A percentile compares a stretch with the other conserved stretches of the same genome.
phyloP scores from a whole-genome alignment of 2,888 invertebrate species.

The Gari tellinella region DNA sequence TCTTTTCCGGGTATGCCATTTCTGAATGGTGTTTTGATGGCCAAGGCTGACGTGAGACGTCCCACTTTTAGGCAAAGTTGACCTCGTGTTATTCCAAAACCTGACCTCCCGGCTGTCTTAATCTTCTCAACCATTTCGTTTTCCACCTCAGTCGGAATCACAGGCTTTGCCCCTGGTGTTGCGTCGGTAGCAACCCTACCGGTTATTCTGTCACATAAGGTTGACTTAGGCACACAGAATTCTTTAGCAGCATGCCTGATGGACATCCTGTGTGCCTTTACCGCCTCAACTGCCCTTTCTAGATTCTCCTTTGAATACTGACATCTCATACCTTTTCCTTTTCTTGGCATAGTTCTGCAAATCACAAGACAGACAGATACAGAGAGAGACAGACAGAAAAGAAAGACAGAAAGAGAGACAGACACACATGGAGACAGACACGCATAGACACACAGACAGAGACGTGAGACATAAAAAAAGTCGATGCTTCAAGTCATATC shows the following conservation, averaged over 20 bases:
- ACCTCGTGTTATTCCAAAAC: slow-evolving; percentile 40
- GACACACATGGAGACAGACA: too few species aligned
- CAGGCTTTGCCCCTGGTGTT: slow-evolving; percentile 27
- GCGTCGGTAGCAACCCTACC: slow-evolving; percentile 13
- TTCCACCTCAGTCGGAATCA: slow-evolving; percentile 40
- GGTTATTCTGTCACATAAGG: slow-evolving; percentile 34
- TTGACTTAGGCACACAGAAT: slow-evolving; percentile 38
- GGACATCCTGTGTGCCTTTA: slow-evolving; percentile 30
- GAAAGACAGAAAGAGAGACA: too few species aligned
- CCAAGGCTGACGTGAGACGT: slow-evolving; percentile 16
- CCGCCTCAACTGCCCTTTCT: slow-evolving; percentile 31
- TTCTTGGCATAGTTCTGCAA: slow-evolving; percentile 3
- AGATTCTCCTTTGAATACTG: slow-evolving; percentile 24
- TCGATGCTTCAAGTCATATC: too few species aligned
- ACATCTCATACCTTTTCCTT: neutral
- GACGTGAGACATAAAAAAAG: too few species aligned
- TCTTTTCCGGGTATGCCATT: slow-evolving; percentile 50
- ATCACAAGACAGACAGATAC: too few species aligned
- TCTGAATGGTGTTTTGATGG: slow-evolving; percentile 34
- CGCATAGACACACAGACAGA: too few species aligned
- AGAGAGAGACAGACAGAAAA: too few species aligned
- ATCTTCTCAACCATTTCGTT: slow-evolving; percentile 21
- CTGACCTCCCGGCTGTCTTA: neutral
- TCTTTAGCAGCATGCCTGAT: slow-evolving; percentile 28
- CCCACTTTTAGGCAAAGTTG: slow-evolving; percentile 33